A percentile compares a stretch with the other conserved stretches of the same genome.
These are phyloP conservation scores for Trichosurus vulpecula DNA, from an alignment of 2,797 vertebrate genomes.

Conservation along the genomic window DNA sequence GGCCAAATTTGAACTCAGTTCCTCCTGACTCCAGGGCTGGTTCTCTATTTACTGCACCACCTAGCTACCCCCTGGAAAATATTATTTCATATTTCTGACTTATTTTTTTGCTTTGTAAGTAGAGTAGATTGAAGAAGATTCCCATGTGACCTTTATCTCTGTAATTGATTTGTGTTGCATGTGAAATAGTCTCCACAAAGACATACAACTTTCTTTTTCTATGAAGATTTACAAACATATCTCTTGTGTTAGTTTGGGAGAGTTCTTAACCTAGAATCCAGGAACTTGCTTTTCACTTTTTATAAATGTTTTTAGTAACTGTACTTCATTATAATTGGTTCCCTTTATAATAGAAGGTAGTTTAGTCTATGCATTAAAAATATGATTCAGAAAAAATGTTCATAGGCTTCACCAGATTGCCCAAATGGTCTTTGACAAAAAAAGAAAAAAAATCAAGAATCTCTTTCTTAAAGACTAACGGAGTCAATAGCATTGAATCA, in stretches of 20 bases:
- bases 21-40: too few species aligned
- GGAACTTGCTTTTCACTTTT: background rate
- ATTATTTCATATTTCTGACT: background rate
- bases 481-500: background rate
- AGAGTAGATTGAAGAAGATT: background rate
- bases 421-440: background rate
- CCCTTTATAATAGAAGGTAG: background rate
- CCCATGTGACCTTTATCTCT: background rate
- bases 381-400: background rate
- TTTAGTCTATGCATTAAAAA: background rate
- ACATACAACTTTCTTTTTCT: background rate
- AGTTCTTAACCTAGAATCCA: background rate
- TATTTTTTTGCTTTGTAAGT: background rate
- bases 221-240: background rate
- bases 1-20: too few species aligned
- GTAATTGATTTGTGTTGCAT: background rate
- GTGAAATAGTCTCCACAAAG: background rate
- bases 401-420: background rate
- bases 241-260: background rate
- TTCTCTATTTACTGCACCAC: too few species aligned
- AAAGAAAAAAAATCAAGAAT: background rate
- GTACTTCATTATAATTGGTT: background rate
- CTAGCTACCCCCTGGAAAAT: background rate
- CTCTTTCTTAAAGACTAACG: background rate
- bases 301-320: background rate